Percentiles rank a stretch among this genome's conserved stretches.
Evolutionary conservation across 2,888 invertebrate genomes (phyloP).

Genomic region (Mamestra brassicae): DNA sequence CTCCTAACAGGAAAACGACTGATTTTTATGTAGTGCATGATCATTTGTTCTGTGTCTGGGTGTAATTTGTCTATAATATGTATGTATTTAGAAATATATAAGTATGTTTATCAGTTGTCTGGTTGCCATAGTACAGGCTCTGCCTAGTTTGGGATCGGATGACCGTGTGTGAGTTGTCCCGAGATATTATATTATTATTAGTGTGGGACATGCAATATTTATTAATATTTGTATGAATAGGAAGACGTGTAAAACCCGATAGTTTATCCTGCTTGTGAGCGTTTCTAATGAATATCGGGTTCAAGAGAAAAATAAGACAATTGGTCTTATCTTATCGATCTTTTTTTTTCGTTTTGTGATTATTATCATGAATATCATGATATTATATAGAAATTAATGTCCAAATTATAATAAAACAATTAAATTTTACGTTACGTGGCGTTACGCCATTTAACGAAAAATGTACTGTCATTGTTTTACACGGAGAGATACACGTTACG

Average conservation of each 20-base stretch:
- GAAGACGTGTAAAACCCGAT: neutral
- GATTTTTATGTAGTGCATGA: constrained; percentile 38
- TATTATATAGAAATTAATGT: neutral
- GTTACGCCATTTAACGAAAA: too few relatives aligned
- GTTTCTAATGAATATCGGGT: neutral
- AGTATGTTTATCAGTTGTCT: too few relatives aligned
- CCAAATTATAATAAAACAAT: too few relatives aligned
- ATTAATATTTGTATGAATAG: neutral
- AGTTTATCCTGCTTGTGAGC: neutral
- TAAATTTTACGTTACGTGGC: too few relatives aligned
- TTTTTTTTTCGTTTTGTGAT: neutral
- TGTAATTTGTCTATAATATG: too few relatives aligned
- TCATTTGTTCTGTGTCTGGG: too few relatives aligned
- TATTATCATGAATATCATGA: neutral
- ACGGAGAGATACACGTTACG: constrained; percentile 2
- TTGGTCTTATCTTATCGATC: too few relatives aligned
- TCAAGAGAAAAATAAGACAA: neutral
- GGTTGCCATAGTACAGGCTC: too few relatives aligned
- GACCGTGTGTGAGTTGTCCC: too few relatives aligned
- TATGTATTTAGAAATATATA: too few relatives aligned
- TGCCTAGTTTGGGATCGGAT: too few relatives aligned
- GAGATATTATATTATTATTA: too few relatives aligned
- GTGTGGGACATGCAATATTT: neutral
- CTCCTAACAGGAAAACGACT: constrained; percentile 32
- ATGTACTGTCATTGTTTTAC: neutral